Evolutionary conservation across 2,113 vertebrate species (phyloP), one percentile per base, ranked within the genome.

Genomic region (Sus scrofa): DNA sequence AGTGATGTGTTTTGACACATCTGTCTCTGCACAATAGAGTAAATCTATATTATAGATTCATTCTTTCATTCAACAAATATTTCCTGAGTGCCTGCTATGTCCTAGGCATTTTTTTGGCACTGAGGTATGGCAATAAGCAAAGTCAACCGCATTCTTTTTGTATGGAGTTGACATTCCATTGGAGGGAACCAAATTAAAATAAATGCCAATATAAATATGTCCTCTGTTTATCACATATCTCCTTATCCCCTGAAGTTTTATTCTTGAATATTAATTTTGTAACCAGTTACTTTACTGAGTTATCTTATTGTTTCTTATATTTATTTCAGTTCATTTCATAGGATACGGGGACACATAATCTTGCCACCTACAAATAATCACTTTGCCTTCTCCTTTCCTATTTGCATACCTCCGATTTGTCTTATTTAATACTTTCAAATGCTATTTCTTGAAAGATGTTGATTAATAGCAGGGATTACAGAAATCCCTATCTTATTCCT

Each of bases 251-350:
- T 86, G 37, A 15, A 70, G 7, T 62, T 81, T 71, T 96, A 92
- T 65, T 83, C 68, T 78, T 77, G 27, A 86, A 86, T 79, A 74
- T 30, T 87, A 81, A 63, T 79, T 52, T 84, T 71, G n/a, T 95
- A 74, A 11, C 32, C 30, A 52, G 22, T 62, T 88, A 37, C 24
- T 52, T 73, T 44, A 81, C 37, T 50, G 13, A 65, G 37, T 91
- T 86, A 75, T 52, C 30, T 22, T 65, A 88, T 32, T 50, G 32
- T 73, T 87, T 93, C 77, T 91, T 27, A 18, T 15, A 13, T 60
- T 34, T 91, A 89, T 39, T 77, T 34, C 24, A 60, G 4, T 81
- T 78, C 15, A 16, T 71, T 81, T 58, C 24, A 15, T 73, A 16
- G 30, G 12, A 70, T 84, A 75, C 75, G 20, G 24, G 22, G 1